A percentile compares a stretch with the other conserved stretches of the same genome.
Evolutionary conservation across 2,888 invertebrate species (phyloP).

Genomic region (Morpho achilles): DNA sequence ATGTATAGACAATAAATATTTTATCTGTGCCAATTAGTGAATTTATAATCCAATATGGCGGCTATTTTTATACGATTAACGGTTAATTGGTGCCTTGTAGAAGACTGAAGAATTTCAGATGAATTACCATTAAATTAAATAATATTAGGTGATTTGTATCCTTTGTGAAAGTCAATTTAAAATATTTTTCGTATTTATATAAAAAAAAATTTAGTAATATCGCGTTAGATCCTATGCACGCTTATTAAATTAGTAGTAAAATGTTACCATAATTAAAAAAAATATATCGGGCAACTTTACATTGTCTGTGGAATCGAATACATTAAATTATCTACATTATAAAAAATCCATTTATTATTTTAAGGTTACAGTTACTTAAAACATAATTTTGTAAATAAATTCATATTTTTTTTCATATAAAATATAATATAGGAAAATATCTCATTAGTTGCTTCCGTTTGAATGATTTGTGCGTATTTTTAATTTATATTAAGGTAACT

Average conservation of each 20-base stretch:
- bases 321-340: slow-evolving; percentile 15
- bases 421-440: slow-evolving; percentile 9
- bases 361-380: slow-evolving; percentile 24
- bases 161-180: slow-evolving; percentile 24
- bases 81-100: slow-evolving; percentile 58
- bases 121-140: slow-evolving; percentile 18
- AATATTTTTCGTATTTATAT: slow-evolving; percentile 24
- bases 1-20: slow-evolving; percentile 30
- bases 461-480: slow-evolving; percentile 15
- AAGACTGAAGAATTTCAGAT: slow-evolving; percentile 48
- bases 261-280: slow-evolving; percentile 39
- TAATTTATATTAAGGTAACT: slow-evolving; percentile 2
- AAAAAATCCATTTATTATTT: slow-evolving; percentile 2
- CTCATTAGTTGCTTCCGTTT: slow-evolving; percentile 9
- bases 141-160: slow-evolving; percentile 8
- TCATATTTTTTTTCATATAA: slow-evolving; percentile 10
- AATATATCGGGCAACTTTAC: slow-evolving; percentile 36
- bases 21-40: slow-evolving; percentile 30
- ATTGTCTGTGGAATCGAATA: slow-evolving; percentile 37
- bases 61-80: slow-evolving; percentile 43
- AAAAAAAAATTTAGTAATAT: slow-evolving; percentile 13
- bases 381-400: slow-evolving; percentile 20
- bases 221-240: slow-evolving; percentile 29
- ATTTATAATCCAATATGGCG: slow-evolving; percentile 32
- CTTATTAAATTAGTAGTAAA: slow-evolving; percentile 32